Conservation (phyloP, 2,797 vertebrate species). For the Cirrhinus mrigala region DNA sequence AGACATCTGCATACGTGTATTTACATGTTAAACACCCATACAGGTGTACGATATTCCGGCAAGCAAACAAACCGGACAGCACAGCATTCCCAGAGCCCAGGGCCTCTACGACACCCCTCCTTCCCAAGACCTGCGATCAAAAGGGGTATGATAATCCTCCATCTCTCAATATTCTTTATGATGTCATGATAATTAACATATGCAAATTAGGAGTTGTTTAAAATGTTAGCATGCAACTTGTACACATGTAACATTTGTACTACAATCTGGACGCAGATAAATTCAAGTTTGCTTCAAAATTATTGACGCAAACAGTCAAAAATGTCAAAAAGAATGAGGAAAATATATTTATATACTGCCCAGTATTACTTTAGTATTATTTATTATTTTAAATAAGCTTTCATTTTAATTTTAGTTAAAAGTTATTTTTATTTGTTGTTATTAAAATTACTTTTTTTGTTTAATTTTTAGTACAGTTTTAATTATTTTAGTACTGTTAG, state of each 20-base stretch:
- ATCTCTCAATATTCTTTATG: not conserved
- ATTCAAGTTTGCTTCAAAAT: not conserved
- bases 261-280: not conserved
- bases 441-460: too few relatives aligned
- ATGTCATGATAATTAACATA: not conserved
- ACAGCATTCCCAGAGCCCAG: constrained; percentile 77
- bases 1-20: not conserved
- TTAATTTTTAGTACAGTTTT: not conserved
- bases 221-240: not conserved
- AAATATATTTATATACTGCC: not conserved
- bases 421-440: too few relatives aligned
- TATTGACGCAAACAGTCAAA: not conserved
- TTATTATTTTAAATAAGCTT: not conserved
- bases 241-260: not conserved
- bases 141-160: constrained; percentile 83
- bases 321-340: not conserved
- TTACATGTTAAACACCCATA: constrained; percentile 35
- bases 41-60: constrained; percentile 94
- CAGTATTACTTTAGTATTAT: not conserved
- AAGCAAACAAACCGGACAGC: constrained; percentile 78
- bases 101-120: constrained; percentile 83
- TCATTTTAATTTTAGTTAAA: not conserved
- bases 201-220: not conserved
- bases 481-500: not conserved
- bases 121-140: constrained; percentile 70